Base-by-base conservation (phyloP, 2,113 vertebrate genomes). In the Amia ocellicauda region DNA sequence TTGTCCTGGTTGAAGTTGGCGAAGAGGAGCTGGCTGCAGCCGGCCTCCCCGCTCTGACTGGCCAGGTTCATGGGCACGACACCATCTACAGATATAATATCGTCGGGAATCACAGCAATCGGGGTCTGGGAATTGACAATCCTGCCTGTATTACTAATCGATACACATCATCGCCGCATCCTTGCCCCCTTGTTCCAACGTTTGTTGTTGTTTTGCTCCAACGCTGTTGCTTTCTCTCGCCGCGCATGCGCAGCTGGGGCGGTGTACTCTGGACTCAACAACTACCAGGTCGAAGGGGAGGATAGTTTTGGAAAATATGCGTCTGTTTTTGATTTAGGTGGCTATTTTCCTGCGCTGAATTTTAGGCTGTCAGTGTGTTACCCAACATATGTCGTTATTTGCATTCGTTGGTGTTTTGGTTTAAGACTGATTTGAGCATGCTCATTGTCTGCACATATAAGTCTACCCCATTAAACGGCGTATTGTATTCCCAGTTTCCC, bases 1-100 rank as follows among this genome's bases (percentile, higher is more conserved):
- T 94, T 95, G 78, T 98, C 94, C 89, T 98, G 95, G 89, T 98
- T 98, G 78, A 98, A 98, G 93, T 97, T 98, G 83, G 96, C 95
- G 89, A 98, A 98, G 72, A 98, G 92, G 76, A 98, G 93, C 91
- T 96, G 94, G 90, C 91, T 89, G 61, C 90, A 91, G 84, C 94
- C 94, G 77, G 92, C 91, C 78, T 98, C 96, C 80, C 93, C 93
- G 83, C 92, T 97, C 85, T 92, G 93, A 84, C 94, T 93, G 67
- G 95, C 93, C 86, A 98, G 80, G 91, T 98, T 98, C 96, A 98
- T 98, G 87, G 63, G 80, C 73, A 75, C 82, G 72, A 62, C 81
- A 82, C 70, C 85, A 85, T 88, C 70, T 73, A 85, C 68, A 67
- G 58, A 41, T 70, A 68, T 53, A 58, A 71, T 49, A 73, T 59